A percentile compares a stretch with the other conserved stretches of the same genome.
Conservation (phyloP, 2,888 invertebrate genomes). For the Biston stratarius region DNA sequence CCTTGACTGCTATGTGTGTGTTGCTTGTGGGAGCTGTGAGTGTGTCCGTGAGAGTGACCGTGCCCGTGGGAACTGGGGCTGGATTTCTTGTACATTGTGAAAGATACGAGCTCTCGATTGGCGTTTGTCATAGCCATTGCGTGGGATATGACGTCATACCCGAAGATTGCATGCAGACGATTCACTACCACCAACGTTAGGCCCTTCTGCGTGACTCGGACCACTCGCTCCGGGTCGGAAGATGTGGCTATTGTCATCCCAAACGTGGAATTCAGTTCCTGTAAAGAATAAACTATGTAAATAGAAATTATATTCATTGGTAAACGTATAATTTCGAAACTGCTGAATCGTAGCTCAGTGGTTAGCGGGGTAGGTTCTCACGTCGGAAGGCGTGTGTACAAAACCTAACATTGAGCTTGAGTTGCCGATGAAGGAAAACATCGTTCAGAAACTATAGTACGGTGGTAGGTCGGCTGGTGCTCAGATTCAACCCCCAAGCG, state of each 20-base stretch:
- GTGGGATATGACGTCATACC: constrained; percentile 82
- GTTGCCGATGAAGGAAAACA: too few species aligned
- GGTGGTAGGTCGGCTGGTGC: too few species aligned
- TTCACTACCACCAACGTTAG: constrained; percentile 79
- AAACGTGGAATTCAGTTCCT: constrained; percentile 79
- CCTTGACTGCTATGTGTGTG: constrained; percentile 27
- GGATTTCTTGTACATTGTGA: constrained; percentile 82
- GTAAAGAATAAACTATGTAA: background rate
- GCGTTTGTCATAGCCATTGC: constrained; percentile 84
- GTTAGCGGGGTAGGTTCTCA: too few species aligned
- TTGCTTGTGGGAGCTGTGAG: constrained; percentile 18
- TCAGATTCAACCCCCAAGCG: too few species aligned
- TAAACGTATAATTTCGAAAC: too few species aligned
- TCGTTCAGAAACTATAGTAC: too few species aligned
- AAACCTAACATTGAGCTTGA: too few species aligned
- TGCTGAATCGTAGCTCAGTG: too few species aligned
- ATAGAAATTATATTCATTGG: too few species aligned
- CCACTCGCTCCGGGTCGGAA: constrained; percentile 71
- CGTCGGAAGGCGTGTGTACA: too few species aligned
- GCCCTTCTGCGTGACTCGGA: constrained; percentile 76
- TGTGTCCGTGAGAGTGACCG: constrained; percentile 52
- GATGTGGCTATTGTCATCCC: constrained; percentile 65
- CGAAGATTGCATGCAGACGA: constrained; percentile 77
- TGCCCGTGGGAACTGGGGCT: constrained; percentile 59
- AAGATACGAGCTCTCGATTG: constrained; percentile 80